phyloP scores from a whole-genome alignment of 2,888 invertebrate species.

The Callyntrura guangdongensis region DNA sequence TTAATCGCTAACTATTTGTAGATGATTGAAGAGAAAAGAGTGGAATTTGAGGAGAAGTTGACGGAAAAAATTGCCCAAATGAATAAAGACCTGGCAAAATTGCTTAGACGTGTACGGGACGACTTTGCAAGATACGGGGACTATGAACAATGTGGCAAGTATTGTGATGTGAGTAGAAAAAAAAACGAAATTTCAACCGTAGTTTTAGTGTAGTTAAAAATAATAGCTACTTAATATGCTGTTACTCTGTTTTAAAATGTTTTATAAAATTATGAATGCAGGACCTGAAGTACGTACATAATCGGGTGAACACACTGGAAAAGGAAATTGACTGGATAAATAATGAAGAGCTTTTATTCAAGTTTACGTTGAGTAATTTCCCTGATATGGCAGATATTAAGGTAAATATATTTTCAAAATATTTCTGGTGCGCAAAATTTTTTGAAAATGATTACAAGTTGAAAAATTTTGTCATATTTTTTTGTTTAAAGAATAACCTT shows the following conservation, averaged over 20 bases:
- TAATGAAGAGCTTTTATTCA: constrained; percentile 94
- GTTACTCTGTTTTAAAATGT: background rate
- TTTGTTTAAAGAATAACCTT: constrained; percentile 88
- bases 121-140: constrained; percentile 95
- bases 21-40: constrained; percentile 93
- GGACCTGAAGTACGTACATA: constrained; percentile 91
- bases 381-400: constrained; percentile 93
- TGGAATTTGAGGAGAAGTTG: constrained; percentile 93
- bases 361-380: constrained; percentile 92
- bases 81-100: constrained; percentile 90
- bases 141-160: constrained; percentile 91
- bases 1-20: no score
- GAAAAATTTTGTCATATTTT: background rate
- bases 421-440: no score
- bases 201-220: no score
- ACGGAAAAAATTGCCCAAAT: constrained; percentile 90
- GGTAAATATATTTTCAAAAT: no score
- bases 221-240: no score
- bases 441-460: background rate
- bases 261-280: constrained; percentile 86
- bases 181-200: no score
- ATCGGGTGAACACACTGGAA: constrained; percentile 91
- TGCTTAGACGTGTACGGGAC: constrained; percentile 90
- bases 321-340: constrained; percentile 94
- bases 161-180: constrained; percentile 87